phyloP scores from a whole-genome alignment of 2,113 vertebrate species.

The Ceuthmochares aereus region DNA sequence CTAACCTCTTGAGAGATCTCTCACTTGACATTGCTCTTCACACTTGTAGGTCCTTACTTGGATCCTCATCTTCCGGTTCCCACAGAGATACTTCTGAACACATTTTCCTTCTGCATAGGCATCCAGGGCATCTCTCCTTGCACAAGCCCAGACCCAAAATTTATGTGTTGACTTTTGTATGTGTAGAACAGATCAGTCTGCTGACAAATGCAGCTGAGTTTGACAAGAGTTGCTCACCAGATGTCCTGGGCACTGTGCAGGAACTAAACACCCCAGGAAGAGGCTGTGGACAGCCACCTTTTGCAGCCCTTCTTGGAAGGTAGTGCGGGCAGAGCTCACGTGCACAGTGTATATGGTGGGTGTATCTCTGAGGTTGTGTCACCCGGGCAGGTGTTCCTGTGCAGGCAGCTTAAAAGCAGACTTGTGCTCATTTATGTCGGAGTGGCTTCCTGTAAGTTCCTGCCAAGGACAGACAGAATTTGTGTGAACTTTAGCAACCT shows the following conservation, averaged over 20 bases:
- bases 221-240: neutral
- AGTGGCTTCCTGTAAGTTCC: neutral
- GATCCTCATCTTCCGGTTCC: neutral
- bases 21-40: neutral
- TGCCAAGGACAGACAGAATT: neutral
- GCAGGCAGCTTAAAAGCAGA: neutral
- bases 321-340: fast-evolving
- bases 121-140: neutral
- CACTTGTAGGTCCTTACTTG: neutral
- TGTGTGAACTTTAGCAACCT: neutral
- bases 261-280: neutral
- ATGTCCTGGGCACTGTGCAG: neutral
- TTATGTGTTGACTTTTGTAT: neutral
- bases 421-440: neutral
- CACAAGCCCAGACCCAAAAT: neutral
- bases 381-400: neutral
- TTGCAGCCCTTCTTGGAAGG: neutral
- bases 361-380: neutral
- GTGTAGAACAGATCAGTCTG: fast-evolving
- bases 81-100: neutral
- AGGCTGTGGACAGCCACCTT: neutral
- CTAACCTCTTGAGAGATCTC: neutral
- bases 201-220: neutral
- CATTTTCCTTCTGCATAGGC: neutral
- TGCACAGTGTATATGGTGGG: fast-evolving